phyloP scores from a whole-genome alignment of 2,888 invertebrate genomes.

The Ophion ventricosus region DNA sequence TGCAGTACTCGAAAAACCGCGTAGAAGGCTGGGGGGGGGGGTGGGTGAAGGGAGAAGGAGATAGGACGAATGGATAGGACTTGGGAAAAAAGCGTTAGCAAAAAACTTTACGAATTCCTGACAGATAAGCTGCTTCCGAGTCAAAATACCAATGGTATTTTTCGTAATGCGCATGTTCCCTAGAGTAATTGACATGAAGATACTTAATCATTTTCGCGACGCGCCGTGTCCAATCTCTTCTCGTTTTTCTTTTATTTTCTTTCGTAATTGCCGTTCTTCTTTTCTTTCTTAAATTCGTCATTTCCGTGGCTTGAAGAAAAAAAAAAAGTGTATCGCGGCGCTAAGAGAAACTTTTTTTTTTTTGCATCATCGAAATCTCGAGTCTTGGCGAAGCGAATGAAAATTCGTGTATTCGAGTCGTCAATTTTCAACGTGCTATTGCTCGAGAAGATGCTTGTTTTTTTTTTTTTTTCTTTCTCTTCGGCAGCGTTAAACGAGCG shows the following conservation, averaged over 20 bases:
- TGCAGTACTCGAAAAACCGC: slow-evolving; percentile 32
- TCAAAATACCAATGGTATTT: slow-evolving; percentile 65
- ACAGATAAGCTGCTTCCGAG: slow-evolving; percentile 64
- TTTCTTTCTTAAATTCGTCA: not conserved
- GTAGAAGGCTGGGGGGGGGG: slow-evolving; percentile 13
- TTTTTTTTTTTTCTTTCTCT: not conserved
- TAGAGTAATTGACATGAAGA: slow-evolving; percentile 93
- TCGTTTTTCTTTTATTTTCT: not conserved
- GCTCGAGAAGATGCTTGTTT: not conserved
- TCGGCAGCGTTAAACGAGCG: slow-evolving; percentile 33
- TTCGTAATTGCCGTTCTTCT: not conserved
- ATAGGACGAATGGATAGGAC: slow-evolving; percentile 39
- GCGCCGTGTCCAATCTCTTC: slow-evolving; percentile 60
- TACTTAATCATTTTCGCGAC: slow-evolving; percentile 84
- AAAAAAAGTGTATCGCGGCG: not conserved
- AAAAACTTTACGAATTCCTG: slow-evolving; percentile 68
- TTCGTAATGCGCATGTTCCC: slow-evolving; percentile 86
- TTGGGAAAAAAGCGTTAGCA: slow-evolving; percentile 66
- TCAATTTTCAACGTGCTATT: not conserved
- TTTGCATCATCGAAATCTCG: not conserved
- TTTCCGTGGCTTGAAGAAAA: not conserved
- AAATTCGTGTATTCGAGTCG: slow-evolving; percentile 7
- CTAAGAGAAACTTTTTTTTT: slow-evolving; percentile 9
- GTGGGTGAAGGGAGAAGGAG: slow-evolving; percentile 36
- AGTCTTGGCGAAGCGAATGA: slow-evolving; percentile 1